Conservation (phyloP, 2,797 vertebrate species). For the Coccyzus lansbergi region DNA sequence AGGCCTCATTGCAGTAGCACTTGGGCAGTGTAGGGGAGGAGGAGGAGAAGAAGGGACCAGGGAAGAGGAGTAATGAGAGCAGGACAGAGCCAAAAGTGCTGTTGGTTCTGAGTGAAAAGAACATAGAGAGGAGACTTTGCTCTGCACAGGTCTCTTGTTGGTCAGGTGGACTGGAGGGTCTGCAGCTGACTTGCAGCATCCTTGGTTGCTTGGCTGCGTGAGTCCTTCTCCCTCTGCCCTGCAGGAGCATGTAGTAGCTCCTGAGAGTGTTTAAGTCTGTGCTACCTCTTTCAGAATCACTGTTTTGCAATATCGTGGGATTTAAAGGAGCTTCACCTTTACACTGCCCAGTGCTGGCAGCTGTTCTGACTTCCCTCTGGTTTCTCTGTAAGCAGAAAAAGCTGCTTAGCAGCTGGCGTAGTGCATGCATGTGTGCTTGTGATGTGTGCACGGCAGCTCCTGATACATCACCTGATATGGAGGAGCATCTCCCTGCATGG, state of each 20-base stretch:
- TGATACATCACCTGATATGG: background rate
- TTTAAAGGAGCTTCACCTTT: background rate
- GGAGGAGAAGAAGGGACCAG: background rate
- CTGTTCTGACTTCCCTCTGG: background rate
- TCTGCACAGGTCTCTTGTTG: background rate
- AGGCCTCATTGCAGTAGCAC: background rate
- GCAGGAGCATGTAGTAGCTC: background rate
- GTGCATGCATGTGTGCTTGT: background rate
- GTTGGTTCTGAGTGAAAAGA: background rate
- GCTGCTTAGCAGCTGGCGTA: background rate
- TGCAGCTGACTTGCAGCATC: background rate
- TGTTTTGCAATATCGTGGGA: background rate
- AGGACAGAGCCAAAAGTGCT: background rate
- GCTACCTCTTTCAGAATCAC: background rate
- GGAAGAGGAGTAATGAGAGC: background rate
- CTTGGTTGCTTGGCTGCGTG: background rate
- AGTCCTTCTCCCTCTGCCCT: background rate
- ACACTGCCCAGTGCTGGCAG: background rate
- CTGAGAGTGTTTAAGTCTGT: fast-evolving
- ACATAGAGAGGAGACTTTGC: background rate
- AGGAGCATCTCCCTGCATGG: background rate
- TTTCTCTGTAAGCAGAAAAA: background rate
- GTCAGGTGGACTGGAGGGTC: background rate
- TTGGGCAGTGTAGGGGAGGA: background rate
- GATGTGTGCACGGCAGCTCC: background rate